Base-by-base conservation (phyloP, 37 sponge, comb jelly and placozoan genomes). In the Crambe crambe region DNA sequence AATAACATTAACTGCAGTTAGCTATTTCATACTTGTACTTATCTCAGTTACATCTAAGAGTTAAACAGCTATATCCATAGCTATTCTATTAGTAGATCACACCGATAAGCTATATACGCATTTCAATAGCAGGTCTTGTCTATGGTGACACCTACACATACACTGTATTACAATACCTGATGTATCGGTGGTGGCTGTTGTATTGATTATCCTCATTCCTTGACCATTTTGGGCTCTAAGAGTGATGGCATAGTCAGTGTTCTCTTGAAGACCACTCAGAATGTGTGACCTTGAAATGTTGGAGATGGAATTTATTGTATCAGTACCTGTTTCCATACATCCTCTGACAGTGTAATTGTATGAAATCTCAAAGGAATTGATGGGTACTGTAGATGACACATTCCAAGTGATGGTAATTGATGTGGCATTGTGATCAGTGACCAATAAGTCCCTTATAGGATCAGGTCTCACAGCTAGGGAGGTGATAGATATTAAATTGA, bases 221-320 rank as follows among this genome's bases (percentile, higher is more conserved):
- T 1, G 42, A 42, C 44, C 72, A 72, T 39, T 72, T 21, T 17
- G 18, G 72, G 42, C 44, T 41, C 42, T 72, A 25, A 72, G 22
- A 40, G 72, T 42, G 72, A 72, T 37, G 44, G 44, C 38, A 40
- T 72, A 72, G 72, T 20, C 2, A 72, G 42, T 72, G 72, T 39
- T 23, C 72, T 42, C 72, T 20, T 38, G 22, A 21, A 72, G 17
- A 39, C 44, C 44, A 18, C 18, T 72, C 27, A 72, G 35, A 47
- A 21, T 67, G 34, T 32, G 68, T 67, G 34, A 10, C 68, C 34
- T 67, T 67, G 34, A 26, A 22, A 30, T 37, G 2, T 22, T 32
- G 2, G 37, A 31, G 37, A 67, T 36, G 34, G 6, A 15, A 12
- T 47, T 47, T 47, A 12, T 47, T 12, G 12, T 47, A 12, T 6